Conservation (phyloP, 1,140 invertebrate genomes). For the Galendromus occidentalis region DNA sequence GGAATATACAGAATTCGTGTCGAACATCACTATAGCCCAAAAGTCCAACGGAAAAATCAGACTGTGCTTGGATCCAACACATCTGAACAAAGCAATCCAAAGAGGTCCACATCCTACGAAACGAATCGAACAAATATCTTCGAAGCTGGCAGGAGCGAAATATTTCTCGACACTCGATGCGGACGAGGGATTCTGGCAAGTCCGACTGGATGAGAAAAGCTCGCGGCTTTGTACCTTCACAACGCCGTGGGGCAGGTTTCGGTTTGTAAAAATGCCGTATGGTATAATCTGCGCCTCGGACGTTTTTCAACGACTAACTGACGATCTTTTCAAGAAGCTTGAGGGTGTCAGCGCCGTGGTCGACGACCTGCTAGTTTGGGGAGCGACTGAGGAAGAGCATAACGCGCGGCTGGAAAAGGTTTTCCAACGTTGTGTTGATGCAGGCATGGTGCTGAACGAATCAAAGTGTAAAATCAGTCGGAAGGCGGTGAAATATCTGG, state of each 20-base stretch:
- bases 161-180: no score
- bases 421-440: no score
- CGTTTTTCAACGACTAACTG: not conserved
- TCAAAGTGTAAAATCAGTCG: no score
- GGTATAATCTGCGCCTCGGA: not conserved
- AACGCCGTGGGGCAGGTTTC: not conserved
- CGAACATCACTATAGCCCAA: slow-evolving; percentile 17
- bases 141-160: not conserved
- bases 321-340: not conserved
- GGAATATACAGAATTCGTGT: slow-evolving; percentile 21
- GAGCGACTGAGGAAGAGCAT: no score
- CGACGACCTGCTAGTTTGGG: no score
- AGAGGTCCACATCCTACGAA: slow-evolving; percentile 13
- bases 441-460: no score
- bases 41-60: slow-evolving; percentile 17
- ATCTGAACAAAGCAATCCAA: slow-evolving; percentile 23
- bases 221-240: not conserved
- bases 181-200: no score
- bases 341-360: not conserved
- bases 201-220: not conserved
- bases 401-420: no score
- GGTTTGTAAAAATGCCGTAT: not conserved
- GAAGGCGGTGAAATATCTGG: no score
- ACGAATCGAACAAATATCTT: not conserved
- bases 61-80: slow-evolving; percentile 19